Base-by-base conservation (phyloP, 2,113 vertebrate genomes). In the Paratilapia polleni region DNA sequence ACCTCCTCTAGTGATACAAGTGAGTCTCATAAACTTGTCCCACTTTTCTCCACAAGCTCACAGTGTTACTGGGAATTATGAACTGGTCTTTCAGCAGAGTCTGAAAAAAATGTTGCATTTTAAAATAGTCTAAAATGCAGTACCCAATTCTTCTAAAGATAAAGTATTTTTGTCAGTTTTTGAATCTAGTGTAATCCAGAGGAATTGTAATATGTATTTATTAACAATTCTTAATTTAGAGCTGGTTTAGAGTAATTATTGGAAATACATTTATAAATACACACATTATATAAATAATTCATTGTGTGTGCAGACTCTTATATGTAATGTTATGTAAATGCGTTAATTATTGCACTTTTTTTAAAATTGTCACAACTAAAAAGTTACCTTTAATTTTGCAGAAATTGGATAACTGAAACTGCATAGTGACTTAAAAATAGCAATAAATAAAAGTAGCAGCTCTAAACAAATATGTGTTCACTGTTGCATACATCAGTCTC, bases 1-100 rank as follows among this genome's bases (percentile, higher is more conserved):
- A 94, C 93, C 88, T 95, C 95, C 89, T 77, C 88, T 82, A 95
- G 87, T 93, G 95, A 90, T 90, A 82, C 94, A 95, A 96, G 97
- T 99, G 96, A 97, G 98, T 97, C 43, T 19, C 66, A 15, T 64
- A 9, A 78, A 80, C 76, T 60, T 83, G 12, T 49, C 28, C 2
- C 0, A 2, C 22, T 59, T 87, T 82, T 78, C 22, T 60, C 28
- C 52, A 9, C 22, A 43, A 24, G 64, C 73, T 83, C 54, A 47
- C 3, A 14, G 6, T 34, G 73, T 58, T 79, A 14, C 24, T 56
- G 8, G n/a, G 9, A 20, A 58, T n/a, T 57, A 83, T 62, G 22
- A 36, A 26, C 6, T 38, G 49, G 22, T 26, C 20, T 43, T 17
- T 58, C 36, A 60, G 38, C 14, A 28, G 2, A 77, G 22, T 20